Percentiles rank a stretch among this genome's conserved stretches.
Evolutionary conservation across 2,888 invertebrate species (phyloP).

Genomic region (Platypus cylindrus): DNA sequence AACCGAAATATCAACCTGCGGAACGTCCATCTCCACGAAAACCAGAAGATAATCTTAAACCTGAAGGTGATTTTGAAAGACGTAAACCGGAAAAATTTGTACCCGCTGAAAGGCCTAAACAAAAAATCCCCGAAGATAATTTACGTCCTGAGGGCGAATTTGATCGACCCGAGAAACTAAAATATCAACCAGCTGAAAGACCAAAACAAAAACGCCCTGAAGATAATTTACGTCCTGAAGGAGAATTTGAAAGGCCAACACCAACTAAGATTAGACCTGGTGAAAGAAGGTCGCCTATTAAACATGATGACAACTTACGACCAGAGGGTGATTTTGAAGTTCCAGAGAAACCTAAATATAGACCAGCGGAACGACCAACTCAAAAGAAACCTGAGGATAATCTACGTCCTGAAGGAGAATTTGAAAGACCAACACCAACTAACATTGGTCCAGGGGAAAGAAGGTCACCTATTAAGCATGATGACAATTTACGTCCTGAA

Average conservation of each 20-base stretch:
- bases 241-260: conserved; percentile 29
- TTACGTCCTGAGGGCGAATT: conserved; percentile 38
- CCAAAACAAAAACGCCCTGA: conserved; percentile 26
- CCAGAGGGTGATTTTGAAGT: conserved; percentile 40
- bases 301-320: conserved; percentile 36
- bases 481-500: conserved; percentile 30
- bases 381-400: conserved; percentile 40
- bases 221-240: conserved; percentile 36
- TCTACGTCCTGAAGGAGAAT: conserved; percentile 37
- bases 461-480: conserved; percentile 30
- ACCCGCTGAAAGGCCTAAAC: conserved; percentile 37
- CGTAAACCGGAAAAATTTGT: conserved; percentile 36
- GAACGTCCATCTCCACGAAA: conserved; percentile 33
- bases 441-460: conserved; percentile 29
- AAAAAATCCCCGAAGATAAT: conserved; percentile 38
- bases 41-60: conserved; percentile 40
- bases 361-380: conserved; percentile 35
- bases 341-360: conserved; percentile 31
- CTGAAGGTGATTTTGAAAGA: conserved; percentile 43
- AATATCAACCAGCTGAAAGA: conserved; percentile 30
- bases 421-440: conserved; percentile 30
- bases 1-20: conserved; percentile 29
- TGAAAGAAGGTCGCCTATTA: conserved; percentile 24
- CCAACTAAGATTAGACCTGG: conserved; percentile 28
- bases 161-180: conserved; percentile 31